phyloP scores from a whole-genome alignment of 2,113 vertebrate species.

The Azemiops feae region DNA sequence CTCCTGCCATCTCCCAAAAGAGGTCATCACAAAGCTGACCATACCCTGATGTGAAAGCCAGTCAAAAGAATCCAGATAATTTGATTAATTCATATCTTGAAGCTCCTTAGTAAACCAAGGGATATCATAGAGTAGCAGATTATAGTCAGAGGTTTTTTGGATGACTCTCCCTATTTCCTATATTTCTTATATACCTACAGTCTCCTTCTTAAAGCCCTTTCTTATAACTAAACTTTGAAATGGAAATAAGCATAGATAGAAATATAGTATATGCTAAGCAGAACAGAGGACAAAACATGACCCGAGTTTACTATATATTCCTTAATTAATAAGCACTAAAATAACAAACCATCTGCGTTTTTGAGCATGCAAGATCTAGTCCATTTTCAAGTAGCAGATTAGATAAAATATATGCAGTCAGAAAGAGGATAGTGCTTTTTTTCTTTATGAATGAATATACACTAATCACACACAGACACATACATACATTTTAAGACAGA shows the following conservation, averaged over 20 bases:
- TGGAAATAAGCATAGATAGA: not conserved
- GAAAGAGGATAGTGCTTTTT: not conserved
- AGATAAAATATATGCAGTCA: not conserved
- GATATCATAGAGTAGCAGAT: not conserved
- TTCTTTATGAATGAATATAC: not conserved
- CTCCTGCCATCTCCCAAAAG: not conserved
- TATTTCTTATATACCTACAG: not conserved
- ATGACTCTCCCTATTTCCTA: not conserved
- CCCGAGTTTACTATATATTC: no score
- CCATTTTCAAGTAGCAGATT: not conserved
- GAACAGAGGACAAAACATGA: not conserved
- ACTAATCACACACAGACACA: not conserved
- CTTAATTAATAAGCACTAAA: not conserved
- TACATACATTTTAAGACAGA: not conserved
- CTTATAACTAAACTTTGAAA: not conserved
- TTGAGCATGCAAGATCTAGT: not conserved
- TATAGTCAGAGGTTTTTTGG: not conserved
- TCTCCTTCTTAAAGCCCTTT: not conserved
- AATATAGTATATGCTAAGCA: not conserved
- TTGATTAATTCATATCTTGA: not conserved
- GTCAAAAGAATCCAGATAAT: not conserved
- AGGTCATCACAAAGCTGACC: not conserved
- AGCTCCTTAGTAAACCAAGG: not conserved
- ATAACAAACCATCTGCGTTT: not conserved
- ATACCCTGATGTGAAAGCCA: not conserved